Percentiles rank a stretch among this genome's conserved stretches.
Evolutionary conservation across 30 jellyfish, hydroid and myxozoan species (phyloP).

Genomic region (Phacellophora camtschatica): DNA sequence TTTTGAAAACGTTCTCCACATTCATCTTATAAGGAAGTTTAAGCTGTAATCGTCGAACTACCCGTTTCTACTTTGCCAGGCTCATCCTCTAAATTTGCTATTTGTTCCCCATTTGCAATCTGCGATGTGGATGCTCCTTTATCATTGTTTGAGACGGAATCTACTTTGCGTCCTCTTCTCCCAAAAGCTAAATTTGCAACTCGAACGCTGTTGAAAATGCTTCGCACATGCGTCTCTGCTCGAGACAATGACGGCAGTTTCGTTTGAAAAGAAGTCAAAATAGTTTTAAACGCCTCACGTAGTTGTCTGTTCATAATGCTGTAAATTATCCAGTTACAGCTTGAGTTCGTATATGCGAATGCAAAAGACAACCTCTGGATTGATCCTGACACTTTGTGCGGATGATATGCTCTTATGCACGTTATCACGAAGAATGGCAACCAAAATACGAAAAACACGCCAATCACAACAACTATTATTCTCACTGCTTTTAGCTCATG

Average conservation of each 20-base stretch:
- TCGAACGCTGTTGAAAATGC: not conserved
- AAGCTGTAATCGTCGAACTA: no score
- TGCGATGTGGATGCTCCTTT: no score
- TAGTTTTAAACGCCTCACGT: constrained; percentile 66
- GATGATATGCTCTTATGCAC: constrained; percentile 48
- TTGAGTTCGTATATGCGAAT: constrained; percentile 69
- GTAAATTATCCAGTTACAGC: constrained; percentile 90
- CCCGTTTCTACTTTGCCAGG: no score
- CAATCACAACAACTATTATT: constrained; percentile 76
- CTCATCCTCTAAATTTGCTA: no score
- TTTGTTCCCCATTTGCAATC: no score
- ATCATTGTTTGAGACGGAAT: no score
- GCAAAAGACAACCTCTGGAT: constrained; percentile 57
- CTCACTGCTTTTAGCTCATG: constrained; percentile 82
- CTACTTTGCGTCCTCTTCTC: no score
- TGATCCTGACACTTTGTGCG: constrained; percentile 37
- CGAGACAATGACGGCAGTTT: not conserved
- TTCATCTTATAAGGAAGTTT: no score
- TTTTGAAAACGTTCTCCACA: no score
- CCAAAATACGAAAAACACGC: constrained; percentile 81
- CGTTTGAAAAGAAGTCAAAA: not conserved
- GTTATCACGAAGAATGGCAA: constrained; percentile 69
- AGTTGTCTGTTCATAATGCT: constrained; percentile 79
- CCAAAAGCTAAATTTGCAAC: not conserved
- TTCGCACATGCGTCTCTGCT: not conserved